Conservation (phyloP, 2,888 invertebrate species). For the Drosophila rellima region DNA sequence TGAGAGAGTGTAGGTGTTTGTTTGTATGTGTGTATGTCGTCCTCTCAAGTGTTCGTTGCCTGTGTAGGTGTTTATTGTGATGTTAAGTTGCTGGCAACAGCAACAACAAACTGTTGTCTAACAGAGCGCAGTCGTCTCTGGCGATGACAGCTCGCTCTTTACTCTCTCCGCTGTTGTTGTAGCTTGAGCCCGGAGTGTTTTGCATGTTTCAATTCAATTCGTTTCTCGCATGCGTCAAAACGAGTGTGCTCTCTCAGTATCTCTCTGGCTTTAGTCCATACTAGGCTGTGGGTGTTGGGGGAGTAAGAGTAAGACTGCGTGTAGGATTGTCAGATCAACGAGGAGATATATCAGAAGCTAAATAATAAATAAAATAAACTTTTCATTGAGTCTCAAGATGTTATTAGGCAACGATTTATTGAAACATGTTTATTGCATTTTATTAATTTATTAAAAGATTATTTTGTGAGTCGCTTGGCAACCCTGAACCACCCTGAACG, state of each 20-base stretch:
- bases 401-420: neutral
- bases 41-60: slow-evolving; percentile 64
- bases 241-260: neutral
- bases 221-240: slow-evolving; percentile 41
- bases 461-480: slow-evolving; percentile 2
- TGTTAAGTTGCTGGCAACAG: slow-evolving; percentile 59
- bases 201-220: slow-evolving; percentile 40
- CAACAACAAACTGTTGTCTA: slow-evolving; percentile 70
- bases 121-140: slow-evolving; percentile 47
- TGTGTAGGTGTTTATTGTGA: slow-evolving; percentile 68
- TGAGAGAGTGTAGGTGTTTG: slow-evolving; percentile 1
- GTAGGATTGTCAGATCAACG: slow-evolving; percentile 37
- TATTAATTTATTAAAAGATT: no score
- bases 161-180: slow-evolving; percentile 32
- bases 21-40: slow-evolving; percentile 24
- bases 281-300: neutral
- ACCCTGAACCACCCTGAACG: slow-evolving; percentile 46
- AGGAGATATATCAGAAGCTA: neutral
- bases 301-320: neutral
- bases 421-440: neutral
- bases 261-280: slow-evolving; percentile 7
- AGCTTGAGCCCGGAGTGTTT: slow-evolving; percentile 51
- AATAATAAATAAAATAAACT: neutral
- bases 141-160: slow-evolving; percentile 33
- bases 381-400: neutral